Evolutionary conservation across 2,797 vertebrate species (phyloP).

Genomic region (Sebastes oblongus): DNA sequence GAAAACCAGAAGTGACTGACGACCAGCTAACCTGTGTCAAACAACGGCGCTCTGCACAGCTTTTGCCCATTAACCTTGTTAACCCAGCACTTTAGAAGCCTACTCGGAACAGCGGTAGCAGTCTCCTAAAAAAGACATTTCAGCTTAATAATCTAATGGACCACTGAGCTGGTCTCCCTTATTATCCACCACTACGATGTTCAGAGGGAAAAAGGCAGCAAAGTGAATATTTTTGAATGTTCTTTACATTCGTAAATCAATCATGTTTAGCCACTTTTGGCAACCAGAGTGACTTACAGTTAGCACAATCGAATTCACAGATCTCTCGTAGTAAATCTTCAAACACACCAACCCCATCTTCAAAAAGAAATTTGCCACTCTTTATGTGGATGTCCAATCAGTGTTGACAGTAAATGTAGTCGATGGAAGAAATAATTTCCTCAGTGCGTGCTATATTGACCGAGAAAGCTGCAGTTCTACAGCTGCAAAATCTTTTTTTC

Average conservation of each 20-base stretch:
- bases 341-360: not conserved
- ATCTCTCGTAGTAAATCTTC: not conserved
- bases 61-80: slow-evolving; percentile 53
- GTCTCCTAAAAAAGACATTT: slow-evolving; percentile 24
- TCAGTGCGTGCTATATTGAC: too few species aligned
- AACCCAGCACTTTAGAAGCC: slow-evolving; percentile 25
- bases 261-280: not conserved
- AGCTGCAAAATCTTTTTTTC: too few species aligned
- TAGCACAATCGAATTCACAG: not conserved
- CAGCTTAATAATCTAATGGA: slow-evolving; percentile 44
- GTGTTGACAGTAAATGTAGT: too few species aligned
- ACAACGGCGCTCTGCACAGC: slow-evolving; percentile 4
- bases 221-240: not conserved
- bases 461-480: too few species aligned
- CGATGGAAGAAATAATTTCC: too few species aligned
- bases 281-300: not conserved
- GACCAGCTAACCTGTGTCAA: slow-evolving; percentile 41
- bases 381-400: too few species aligned
- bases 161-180: slow-evolving; percentile 1
- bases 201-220: not conserved
- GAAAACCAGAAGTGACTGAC: slow-evolving; percentile 42
- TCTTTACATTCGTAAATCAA: not conserved
- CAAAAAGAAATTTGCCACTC: too few species aligned
- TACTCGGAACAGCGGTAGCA: slow-evolving; percentile 1
- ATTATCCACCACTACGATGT: slow-evolving; percentile 2